Conservation (phyloP, 2,797 vertebrate genomes). For the Hippoglossus hippoglossus region DNA sequence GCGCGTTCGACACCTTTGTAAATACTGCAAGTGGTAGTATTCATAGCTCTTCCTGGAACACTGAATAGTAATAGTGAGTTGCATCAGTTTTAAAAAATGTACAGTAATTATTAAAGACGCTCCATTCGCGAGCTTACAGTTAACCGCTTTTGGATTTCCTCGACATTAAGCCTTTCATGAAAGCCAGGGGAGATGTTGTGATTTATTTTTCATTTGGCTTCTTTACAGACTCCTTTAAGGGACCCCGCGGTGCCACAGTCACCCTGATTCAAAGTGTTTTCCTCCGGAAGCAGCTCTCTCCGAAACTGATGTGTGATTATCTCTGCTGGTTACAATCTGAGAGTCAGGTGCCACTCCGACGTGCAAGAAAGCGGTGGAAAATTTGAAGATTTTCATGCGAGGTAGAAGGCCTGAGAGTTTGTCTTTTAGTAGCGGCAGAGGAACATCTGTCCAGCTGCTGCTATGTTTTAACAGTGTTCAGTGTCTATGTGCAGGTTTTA, state of each 20-base stretch:
- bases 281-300: slow-evolving; percentile 43
- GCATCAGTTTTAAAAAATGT: slow-evolving; percentile 42
- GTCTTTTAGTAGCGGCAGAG: slow-evolving; percentile 33
- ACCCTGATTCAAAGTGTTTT: slow-evolving; percentile 59
- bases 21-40: slow-evolving; percentile 54
- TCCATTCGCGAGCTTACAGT: slow-evolving; percentile 39
- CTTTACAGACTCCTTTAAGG: slow-evolving; percentile 36
- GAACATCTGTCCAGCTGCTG: slow-evolving; percentile 8
- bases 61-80: slow-evolving; percentile 46
- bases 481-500: slow-evolving; percentile 9
- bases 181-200: slow-evolving; percentile 37
- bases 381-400: slow-evolving; percentile 22
- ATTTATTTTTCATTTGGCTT: slow-evolving; percentile 47
- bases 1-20: slow-evolving; percentile 53
- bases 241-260: slow-evolving; percentile 48
- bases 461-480: slow-evolving; percentile 17
- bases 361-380: slow-evolving; percentile 18
- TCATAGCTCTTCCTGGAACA: slow-evolving; percentile 68
- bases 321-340: slow-evolving; percentile 40
- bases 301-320: slow-evolving; percentile 54
- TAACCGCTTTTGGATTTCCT: slow-evolving; percentile 38
- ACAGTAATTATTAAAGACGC: slow-evolving; percentile 65
- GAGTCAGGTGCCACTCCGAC: slow-evolving; percentile 45
- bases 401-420: slow-evolving; percentile 13
- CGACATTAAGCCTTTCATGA: slow-evolving; percentile 34